phyloP scores from a whole-genome alignment of 2,888 invertebrate species.

The Melieria picta region DNA sequence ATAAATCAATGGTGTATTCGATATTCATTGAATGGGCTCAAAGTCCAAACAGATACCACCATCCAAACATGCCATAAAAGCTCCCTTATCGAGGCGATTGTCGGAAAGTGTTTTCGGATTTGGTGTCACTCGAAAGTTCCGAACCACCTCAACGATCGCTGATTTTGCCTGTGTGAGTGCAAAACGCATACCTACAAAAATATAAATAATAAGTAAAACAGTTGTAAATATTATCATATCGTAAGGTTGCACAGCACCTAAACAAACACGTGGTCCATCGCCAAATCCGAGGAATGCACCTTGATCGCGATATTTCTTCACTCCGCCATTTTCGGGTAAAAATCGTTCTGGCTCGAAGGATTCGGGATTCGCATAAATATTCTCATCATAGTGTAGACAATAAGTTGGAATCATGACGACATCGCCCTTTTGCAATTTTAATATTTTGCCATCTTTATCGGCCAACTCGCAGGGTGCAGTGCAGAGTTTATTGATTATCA shows the following conservation, averaged over 20 bases:
- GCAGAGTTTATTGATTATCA: constrained; percentile 52
- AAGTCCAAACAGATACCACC: constrained; percentile 52
- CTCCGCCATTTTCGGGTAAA: constrained; percentile 48
- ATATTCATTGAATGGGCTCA: constrained; percentile 35
- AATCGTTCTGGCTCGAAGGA: constrained; percentile 55
- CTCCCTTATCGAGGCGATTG: constrained; percentile 52
- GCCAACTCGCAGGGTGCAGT: constrained; percentile 51
- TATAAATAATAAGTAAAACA: constrained; percentile 8
- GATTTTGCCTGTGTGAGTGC: constrained; percentile 60
- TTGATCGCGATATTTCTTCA: constrained; percentile 40
- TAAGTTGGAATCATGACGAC: constrained; percentile 52
- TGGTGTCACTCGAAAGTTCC: constrained; percentile 57
- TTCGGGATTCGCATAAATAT: constrained; percentile 51
- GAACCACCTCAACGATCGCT: constrained; percentile 57
- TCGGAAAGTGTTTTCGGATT: constrained; percentile 59
- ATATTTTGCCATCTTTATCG: constrained; percentile 51
- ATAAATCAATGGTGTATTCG: background rate
- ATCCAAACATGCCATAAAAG: constrained; percentile 49
- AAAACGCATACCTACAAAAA: constrained; percentile 60
- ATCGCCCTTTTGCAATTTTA: constrained; percentile 50
- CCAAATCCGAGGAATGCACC: constrained; percentile 40
- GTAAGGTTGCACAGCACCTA: constrained; percentile 33
- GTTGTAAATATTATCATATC: background rate
- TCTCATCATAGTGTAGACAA: constrained; percentile 53
- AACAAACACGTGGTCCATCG: constrained; percentile 42